Conservation (phyloP, 1,140 invertebrate species). For the Papilio xuthus region DNA sequence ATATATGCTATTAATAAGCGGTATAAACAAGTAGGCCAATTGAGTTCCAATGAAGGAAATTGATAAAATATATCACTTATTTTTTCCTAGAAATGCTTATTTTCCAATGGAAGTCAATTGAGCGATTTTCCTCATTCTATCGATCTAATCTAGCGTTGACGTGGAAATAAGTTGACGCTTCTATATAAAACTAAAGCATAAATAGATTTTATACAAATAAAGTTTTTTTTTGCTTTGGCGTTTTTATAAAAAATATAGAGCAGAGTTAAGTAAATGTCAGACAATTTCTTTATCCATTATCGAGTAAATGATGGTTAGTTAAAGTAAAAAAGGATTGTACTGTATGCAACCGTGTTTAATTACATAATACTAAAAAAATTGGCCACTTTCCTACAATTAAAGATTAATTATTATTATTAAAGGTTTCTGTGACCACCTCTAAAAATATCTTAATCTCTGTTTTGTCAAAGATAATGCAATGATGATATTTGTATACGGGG, state of each 20-base stretch:
- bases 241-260: background rate
- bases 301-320: background rate
- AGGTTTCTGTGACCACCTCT: no score
- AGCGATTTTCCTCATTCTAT: background rate
- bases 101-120: conserved; percentile 15
- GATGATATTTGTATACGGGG: no score
- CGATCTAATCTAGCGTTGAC: background rate
- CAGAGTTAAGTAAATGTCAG: background rate
- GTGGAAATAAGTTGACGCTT: background rate
- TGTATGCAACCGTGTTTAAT: background rate
- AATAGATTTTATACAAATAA: conserved; percentile 1
- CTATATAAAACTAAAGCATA: background rate
- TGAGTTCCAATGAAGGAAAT: background rate
- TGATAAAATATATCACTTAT: background rate
- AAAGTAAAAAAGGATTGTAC: background rate
- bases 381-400: background rate
- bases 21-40: background rate
- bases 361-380: background rate
- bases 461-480: no score
- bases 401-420: no score
- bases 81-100: background rate
- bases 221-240: background rate
- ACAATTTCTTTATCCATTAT: background rate
- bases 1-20: background rate
- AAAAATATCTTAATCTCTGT: no score